Base-by-base conservation (phyloP, 1,140 invertebrate genomes). In the Planococcus citri region DNA sequence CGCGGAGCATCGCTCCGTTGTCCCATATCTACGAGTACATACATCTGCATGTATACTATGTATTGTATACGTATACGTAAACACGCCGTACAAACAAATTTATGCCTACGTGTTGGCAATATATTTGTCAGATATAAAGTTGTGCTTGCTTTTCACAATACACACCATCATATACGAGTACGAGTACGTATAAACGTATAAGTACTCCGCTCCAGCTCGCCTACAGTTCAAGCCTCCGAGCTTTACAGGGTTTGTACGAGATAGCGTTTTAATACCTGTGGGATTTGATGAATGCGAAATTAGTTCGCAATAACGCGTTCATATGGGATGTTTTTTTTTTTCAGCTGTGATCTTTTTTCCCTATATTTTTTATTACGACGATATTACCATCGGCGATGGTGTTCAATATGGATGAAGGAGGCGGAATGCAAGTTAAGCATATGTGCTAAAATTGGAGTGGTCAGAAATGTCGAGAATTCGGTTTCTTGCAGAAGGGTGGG, bases 91-190 rank as follows among this genome's bases (percentile, higher is more conserved):
- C 17, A 58, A 58, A 64, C 25, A 64, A 64, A 64, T 64, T 64
- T 64, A 64, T 64, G 60, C 60, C 60, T 64, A 64, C 60, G 60
- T 64, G 60, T 64, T 64, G 60, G 60, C 60, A 64, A 64, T 64
- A 64, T 64, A 64, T 64, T 64, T 64, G 60, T 64, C 60, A 64
- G 60, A 64, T 64, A 64, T 25, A 64, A 64, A 64, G 60, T 64
- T 64, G 10, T 64, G 60, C 60, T 64, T 10, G 60, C 60, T 64
- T 64, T 64, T 25, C 60, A 10, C 10, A 64, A 24, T n/a, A 51
- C 41, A n/a, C 12, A 17, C 10, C 17, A 17, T 25, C n/a, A n/a
- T n/a, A n/a, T n/a, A n/a, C n/a, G n/a, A n/a, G n/a, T n/a, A n/a
- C n/a, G n/a, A n/a, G n/a, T n/a, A n/a, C n/a, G n/a, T n/a, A n/a